phyloP scores from a whole-genome alignment of 1,140 invertebrate species.

The Anadara kagoshimensis region DNA sequence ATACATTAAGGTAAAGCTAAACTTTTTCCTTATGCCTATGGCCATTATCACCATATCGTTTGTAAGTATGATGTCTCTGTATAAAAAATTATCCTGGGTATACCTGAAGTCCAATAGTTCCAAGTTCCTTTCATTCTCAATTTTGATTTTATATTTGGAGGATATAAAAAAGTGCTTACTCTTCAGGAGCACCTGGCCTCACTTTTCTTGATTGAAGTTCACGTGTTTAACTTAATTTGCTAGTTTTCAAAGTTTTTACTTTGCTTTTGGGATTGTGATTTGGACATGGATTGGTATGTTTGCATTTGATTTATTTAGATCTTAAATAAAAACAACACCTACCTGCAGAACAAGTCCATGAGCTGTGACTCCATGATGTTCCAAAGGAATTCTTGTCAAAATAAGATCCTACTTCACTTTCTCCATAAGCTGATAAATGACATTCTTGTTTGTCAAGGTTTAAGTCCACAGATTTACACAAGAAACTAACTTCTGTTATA shows the following conservation, averaged over 20 bases:
- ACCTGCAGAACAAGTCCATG: constrained; percentile 42
- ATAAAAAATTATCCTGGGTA: no score
- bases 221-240: no score
- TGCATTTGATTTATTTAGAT: not conserved
- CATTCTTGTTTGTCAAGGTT: constrained; percentile 32
- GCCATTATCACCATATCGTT: not conserved
- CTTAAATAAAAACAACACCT: not conserved
- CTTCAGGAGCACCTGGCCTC: no score
- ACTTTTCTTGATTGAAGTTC: no score
- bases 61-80: no score
- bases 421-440: constrained; percentile 41
- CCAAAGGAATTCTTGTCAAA: constrained; percentile 23
- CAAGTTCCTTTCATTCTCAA: not conserved
- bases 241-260: no score
- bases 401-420: constrained; percentile 38
- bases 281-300: not conserved
- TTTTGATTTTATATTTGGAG: no score
- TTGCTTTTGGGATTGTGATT: no score
- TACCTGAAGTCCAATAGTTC: not conserved
- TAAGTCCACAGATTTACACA: constrained; percentile 53
- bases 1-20: no score
- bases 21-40: no score
- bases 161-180: no score
- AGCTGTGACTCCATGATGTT: constrained; percentile 30
- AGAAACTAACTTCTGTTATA: constrained; percentile 35